A percentile compares a stretch with the other conserved stretches of the same genome.
Conservation (phyloP, 2,113 vertebrate genomes). For the Cebus imitator region DNA sequence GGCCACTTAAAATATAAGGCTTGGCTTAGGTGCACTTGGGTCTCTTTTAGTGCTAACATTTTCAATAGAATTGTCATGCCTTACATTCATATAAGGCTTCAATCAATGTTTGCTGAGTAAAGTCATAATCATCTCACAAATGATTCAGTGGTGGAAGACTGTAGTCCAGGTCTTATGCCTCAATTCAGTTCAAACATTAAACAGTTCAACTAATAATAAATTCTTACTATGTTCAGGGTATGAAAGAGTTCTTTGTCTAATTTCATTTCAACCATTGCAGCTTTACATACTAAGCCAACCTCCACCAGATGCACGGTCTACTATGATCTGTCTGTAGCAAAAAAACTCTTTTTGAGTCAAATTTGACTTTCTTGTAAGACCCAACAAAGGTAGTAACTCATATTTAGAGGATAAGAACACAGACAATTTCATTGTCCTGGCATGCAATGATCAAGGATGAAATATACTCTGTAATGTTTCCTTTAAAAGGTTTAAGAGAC, state of each 20-base stretch:
- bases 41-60: neutral
- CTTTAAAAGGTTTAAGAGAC: neutral
- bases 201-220: slow-evolving; percentile 13
- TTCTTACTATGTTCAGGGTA: neutral
- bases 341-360: neutral
- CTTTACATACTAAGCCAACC: neutral
- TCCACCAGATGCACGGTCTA: neutral
- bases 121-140: neutral
- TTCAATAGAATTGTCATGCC: neutral
- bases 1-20: neutral
- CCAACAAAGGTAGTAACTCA: neutral
- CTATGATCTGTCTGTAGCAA: neutral
- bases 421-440: neutral
- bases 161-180: neutral
- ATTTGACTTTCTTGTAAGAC: neutral
- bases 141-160: neutral
- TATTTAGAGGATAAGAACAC: slow-evolving; percentile 6
- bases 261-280: neutral
- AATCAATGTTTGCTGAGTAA: neutral
- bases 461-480: neutral
- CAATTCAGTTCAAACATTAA: slow-evolving; percentile 28
- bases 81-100: neutral
- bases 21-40: neutral
- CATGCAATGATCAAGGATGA: neutral
- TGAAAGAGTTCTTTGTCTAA: neutral